Conservation (phyloP, 2,797 vertebrate species). For the Premnoplex brunnescens region DNA sequence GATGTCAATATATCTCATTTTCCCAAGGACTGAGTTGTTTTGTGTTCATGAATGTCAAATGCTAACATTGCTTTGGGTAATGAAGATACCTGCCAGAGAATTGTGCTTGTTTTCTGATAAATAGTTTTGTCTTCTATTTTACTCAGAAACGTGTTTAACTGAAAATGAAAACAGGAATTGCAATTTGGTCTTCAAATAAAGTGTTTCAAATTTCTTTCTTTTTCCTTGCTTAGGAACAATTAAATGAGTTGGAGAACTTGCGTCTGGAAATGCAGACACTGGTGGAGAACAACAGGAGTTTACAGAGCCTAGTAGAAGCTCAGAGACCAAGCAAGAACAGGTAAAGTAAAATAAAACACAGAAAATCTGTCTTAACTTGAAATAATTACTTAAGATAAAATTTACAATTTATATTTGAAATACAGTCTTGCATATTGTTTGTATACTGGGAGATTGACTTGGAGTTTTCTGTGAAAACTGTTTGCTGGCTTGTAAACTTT, state of each 20-base stretch:
- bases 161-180: background rate
- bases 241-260: constrained; percentile 84
- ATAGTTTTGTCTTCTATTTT: background rate
- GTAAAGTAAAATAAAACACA: constrained; percentile 41
- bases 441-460: background rate
- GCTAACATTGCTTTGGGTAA: background rate
- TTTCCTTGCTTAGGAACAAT: constrained; percentile 78
- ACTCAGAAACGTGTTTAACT: background rate
- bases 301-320: constrained; percentile 73
- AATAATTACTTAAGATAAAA: background rate
- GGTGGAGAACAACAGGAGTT: constrained; percentile 83
- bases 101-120: background rate
- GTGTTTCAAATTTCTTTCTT: background rate
- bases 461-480: background rate
- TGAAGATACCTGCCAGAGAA: background rate
- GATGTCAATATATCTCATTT: background rate
- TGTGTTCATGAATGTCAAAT: background rate
- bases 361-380: background rate
- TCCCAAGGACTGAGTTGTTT: background rate
- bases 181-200: background rate
- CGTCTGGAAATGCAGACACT: constrained; percentile 85
- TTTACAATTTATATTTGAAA: background rate
- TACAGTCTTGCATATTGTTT: background rate
- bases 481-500: background rate
- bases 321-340: constrained; percentile 59